Percentiles rank a stretch among this genome's conserved stretches.
phyloP scores from a whole-genome alignment of 1,140 invertebrate species.

The Apolygus lucorum region DNA sequence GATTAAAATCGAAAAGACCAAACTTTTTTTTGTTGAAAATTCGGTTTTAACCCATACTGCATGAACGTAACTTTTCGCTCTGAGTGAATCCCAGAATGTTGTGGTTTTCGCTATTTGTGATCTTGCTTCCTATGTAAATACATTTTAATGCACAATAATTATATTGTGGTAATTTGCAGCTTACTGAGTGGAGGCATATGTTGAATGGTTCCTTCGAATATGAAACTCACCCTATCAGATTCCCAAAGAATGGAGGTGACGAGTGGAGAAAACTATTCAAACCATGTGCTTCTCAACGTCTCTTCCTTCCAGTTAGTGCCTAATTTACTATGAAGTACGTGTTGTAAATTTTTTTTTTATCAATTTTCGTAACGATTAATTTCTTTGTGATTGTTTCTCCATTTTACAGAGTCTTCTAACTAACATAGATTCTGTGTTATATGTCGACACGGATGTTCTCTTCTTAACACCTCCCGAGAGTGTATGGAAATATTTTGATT shows the following conservation, averaged over 20 bases:
- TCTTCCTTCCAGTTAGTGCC: conserved; percentile 79
- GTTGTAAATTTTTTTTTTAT: neutral
- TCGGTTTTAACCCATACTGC: too few relatives aligned
- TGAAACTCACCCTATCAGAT: conserved; percentile 63
- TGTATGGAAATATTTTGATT: conserved; percentile 71
- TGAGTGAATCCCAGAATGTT: too few relatives aligned
- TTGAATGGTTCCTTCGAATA: conserved; percentile 58
- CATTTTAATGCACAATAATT: conserved; percentile 28
- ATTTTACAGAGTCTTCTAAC: conserved; percentile 60
- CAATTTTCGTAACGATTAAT: too few relatives aligned
- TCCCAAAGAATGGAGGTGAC: conserved; percentile 59
- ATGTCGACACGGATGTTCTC: conserved; percentile 86
- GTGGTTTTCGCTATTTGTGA: too few relatives aligned
- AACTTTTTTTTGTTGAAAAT: too few relatives aligned
- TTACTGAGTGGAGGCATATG: conserved; percentile 58
- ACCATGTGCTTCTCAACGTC: conserved; percentile 81
- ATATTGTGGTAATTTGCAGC: conserved; percentile 37
- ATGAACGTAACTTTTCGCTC: too few relatives aligned
- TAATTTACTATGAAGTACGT: too few relatives aligned
- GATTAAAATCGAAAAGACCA: too few relatives aligned
- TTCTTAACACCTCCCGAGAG: conserved; percentile 73
- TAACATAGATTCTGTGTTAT: conserved; percentile 78
- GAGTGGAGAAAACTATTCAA: conserved; percentile 85
- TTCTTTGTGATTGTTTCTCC: too few relatives aligned
- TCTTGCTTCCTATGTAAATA: too few relatives aligned